Conservation (phyloP, 1,140 invertebrate species). For the Pogonomyrmex californicus region DNA sequence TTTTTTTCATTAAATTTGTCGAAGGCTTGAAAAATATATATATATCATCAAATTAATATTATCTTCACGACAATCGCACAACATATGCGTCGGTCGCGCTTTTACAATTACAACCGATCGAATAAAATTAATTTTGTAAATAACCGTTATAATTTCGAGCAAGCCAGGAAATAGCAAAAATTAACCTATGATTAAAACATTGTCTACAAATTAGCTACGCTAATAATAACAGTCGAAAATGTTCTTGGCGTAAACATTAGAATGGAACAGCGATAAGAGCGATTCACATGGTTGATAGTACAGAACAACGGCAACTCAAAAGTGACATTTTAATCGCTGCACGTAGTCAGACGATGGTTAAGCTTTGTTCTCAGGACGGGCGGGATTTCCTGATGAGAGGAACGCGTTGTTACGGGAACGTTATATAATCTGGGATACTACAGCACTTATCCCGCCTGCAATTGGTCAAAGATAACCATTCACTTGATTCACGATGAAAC, state of each 20-base stretch:
- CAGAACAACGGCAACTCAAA: background rate
- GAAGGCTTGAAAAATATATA: background rate
- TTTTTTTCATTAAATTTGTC: background rate
- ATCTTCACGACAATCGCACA: background rate
- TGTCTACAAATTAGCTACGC: slow-evolving; percentile 45
- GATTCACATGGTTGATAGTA: slow-evolving; percentile 42
- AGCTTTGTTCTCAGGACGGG: slow-evolving; percentile 47
- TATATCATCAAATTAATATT: background rate
- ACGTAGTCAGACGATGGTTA: slow-evolving; percentile 3
- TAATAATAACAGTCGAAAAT: slow-evolving; percentile 48
- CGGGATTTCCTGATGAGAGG: background rate
- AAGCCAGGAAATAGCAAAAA: slow-evolving; percentile 41
- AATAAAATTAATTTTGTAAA: slow-evolving; percentile 49
- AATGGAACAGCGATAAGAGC: slow-evolving; percentile 44
- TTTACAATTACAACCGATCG: slow-evolving; percentile 37
- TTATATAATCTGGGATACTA: slow-evolving; percentile 37
- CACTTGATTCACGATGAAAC: background rate
- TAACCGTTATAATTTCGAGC: slow-evolving; percentile 45
- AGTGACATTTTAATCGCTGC: slow-evolving; percentile 61
- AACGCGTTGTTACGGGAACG: slow-evolving; percentile 26
- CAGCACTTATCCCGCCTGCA: background rate
- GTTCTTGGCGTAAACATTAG: background rate
- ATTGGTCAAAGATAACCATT: slow-evolving; percentile 25
- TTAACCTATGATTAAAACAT: slow-evolving; percentile 18
- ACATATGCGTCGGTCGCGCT: background rate